phyloP scores from a whole-genome alignment of 2,113 vertebrate genomes.

The Xenopus laevis region DNA sequence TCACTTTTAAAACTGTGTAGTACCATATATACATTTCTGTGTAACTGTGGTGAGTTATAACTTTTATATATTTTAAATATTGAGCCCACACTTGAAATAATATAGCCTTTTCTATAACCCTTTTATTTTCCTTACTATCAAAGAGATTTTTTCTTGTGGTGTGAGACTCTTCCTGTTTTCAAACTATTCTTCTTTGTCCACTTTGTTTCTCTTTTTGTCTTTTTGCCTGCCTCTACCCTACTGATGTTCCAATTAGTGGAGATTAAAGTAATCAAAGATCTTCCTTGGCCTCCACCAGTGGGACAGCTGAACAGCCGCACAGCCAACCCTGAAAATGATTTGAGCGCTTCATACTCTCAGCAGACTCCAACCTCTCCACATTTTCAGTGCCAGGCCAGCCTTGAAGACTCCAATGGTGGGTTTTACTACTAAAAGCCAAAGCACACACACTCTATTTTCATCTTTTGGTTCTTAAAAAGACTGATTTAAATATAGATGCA shows the following conservation, averaged over 20 bases:
- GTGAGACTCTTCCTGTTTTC: slow-evolving; percentile 49
- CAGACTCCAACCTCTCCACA: slow-evolving; percentile 51
- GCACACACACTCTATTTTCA: not conserved
- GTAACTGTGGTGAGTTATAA: no score
- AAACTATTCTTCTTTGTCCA: slow-evolving; percentile 50
- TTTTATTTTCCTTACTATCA: not conserved
- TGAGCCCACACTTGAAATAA: no score
- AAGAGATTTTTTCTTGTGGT: slow-evolving; percentile 38
- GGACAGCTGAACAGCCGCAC: slow-evolving; percentile 88
- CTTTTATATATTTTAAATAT: no score
- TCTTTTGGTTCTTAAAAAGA: not conserved
- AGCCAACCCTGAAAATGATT: slow-evolving; percentile 71
- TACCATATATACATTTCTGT: no score
- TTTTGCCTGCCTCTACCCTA: slow-evolving; percentile 42
- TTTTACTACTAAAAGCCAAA: slow-evolving; percentile 35
- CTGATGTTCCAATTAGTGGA: slow-evolving; percentile 78
- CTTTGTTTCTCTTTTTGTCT: slow-evolving; percentile 46
- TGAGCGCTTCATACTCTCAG: slow-evolving; percentile 54
- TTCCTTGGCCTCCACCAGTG: slow-evolving; percentile 95
- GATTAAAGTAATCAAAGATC: slow-evolving; percentile 98
- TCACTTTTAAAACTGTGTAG: no score
- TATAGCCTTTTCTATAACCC: no score
- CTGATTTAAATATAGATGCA: not conserved
- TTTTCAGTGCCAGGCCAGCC: slow-evolving; percentile 49
- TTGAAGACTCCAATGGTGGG: slow-evolving; percentile 72